A percentile compares a stretch with the other conserved stretches of the same genome.
Evolutionary conservation across 2,797 vertebrate species (phyloP).

Genomic region (Heteromormyrus szaboi): DNA sequence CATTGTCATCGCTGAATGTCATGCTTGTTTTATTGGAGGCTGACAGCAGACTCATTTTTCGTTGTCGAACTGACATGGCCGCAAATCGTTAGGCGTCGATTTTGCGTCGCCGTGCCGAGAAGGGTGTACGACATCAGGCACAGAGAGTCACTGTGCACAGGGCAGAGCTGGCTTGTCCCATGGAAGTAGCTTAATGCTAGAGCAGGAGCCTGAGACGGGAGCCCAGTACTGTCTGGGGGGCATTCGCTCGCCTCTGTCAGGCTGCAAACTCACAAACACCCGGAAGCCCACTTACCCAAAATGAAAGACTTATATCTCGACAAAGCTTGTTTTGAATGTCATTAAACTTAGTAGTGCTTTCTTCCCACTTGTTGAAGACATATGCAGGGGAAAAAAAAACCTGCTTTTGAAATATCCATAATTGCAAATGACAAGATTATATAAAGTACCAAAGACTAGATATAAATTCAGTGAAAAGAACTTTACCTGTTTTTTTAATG

Average conservation of each 20-base stretch:
- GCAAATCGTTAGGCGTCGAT: constrained; percentile 61
- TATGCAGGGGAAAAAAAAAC: constrained; percentile 59
- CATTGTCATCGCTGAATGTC: constrained; percentile 63
- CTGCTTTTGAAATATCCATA: constrained; percentile 23
- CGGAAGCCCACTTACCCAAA: constrained; percentile 44
- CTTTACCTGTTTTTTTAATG: constrained; percentile 34
- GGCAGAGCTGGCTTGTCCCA: constrained; percentile 63
- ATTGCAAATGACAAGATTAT: constrained; percentile 37
- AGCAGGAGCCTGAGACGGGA: constrained; percentile 50
- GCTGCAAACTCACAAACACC: constrained; percentile 37
- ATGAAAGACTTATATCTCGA: constrained; percentile 58
- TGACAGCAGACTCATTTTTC: constrained; percentile 56
- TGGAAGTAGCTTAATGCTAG: constrained; percentile 61
- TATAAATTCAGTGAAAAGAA: constrained; percentile 45
- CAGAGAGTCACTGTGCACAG: constrained; percentile 37
- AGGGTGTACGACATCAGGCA: constrained; percentile 52
- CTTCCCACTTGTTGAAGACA: constrained; percentile 88
- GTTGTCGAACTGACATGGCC: constrained; percentile 65
- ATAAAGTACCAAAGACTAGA: constrained; percentile 52
- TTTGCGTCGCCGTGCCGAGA: constrained; percentile 48
- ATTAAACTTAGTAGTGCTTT: constrained; percentile 81
- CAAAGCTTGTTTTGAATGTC: constrained; percentile 61
- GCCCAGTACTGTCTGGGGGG: constrained; percentile 41
- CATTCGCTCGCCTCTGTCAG: constrained; percentile 46
- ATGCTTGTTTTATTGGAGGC: constrained; percentile 67